phyloP scores from a whole-genome alignment of 2,113 vertebrate genomes.

The Cavia aperea region DNA sequence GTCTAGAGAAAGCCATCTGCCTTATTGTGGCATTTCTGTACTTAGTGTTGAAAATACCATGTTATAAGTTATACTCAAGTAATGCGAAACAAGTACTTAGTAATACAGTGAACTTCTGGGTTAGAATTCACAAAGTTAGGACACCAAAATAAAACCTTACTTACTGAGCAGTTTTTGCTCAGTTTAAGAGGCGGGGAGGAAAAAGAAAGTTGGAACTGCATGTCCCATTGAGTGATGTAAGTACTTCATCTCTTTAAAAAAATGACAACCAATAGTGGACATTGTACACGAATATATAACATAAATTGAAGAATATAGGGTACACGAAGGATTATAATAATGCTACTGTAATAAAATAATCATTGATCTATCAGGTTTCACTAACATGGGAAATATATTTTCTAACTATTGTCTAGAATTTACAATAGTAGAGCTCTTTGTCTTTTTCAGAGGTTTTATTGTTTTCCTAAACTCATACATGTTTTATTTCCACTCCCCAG shows the following conservation, averaged over 20 bases:
- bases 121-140: background rate
- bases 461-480: background rate
- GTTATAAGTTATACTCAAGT: background rate
- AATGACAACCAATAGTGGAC: background rate
- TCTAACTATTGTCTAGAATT: background rate
- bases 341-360: background rate
- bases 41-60: background rate
- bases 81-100: background rate
- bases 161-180: background rate
- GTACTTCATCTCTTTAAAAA: background rate
- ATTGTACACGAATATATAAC: background rate
- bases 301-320: background rate
- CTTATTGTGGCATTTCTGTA: background rate
- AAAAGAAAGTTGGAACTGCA: background rate
- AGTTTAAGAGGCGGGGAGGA: background rate
- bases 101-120: background rate
- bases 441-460: constrained; percentile 19
- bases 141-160: background rate
- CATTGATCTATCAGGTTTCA: background rate
- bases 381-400: background rate
- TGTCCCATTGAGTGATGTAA: background rate
- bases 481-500: background rate
- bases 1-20: background rate
- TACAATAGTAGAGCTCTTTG: background rate
- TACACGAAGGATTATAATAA: background rate